Evolutionary conservation across 2,797 vertebrate species (phyloP), one percentile per base, ranked within the genome.

Genomic region (Chaetophractus vellerosus): DNA sequence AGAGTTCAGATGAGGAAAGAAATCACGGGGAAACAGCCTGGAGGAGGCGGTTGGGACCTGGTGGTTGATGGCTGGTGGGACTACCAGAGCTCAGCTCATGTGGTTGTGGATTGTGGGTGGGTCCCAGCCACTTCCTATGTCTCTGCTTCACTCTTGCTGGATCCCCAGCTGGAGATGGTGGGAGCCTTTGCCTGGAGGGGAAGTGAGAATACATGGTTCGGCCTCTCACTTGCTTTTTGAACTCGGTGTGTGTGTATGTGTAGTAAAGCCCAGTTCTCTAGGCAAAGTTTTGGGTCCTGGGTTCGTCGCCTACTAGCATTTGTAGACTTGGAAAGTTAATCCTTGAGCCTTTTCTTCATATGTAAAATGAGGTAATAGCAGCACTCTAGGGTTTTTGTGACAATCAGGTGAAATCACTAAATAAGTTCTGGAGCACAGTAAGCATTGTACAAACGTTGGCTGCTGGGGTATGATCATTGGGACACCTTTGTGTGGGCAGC

Each of bases 271-370:
- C 10, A 66, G n/a, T 72, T 45, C 41, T 45, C 5, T 14, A 7
- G 6, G n/a, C 15, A 16, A 66, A 31, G 50, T 2, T 31, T n/a
- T 11, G 63, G 61, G 57, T 38, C 33, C 38, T n/a, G 50, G 74
- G 59, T 16, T 16, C n/a, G 1, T 0, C 10, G n/a, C 11, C 11
- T 1, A 0, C n/a, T 15, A 4, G 26, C 0, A 1, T 12, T 19
- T 18, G 21, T 6, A 41, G 75, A 68, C 21, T 9, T 15, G 81
- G 72, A 6, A 11, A 2, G 50, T 14, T 31, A 3, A 52, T 52
- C 52, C 0, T 15, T 52, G 52, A 52, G 52, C 5, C 52, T 11
- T 52, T 16, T 52, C 52, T n/a, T 3, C 0, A 0, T 1, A 21
- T 23, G 88, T 66, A 14, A 23, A 1, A 1, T 1, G 24, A 0